Percentiles rank a stretch among this genome's conserved stretches.
These are phyloP conservation scores for Sthenelais limicola DNA, from an alignment of 2,888 invertebrate genomes.

Conservation along the genomic window DNA sequence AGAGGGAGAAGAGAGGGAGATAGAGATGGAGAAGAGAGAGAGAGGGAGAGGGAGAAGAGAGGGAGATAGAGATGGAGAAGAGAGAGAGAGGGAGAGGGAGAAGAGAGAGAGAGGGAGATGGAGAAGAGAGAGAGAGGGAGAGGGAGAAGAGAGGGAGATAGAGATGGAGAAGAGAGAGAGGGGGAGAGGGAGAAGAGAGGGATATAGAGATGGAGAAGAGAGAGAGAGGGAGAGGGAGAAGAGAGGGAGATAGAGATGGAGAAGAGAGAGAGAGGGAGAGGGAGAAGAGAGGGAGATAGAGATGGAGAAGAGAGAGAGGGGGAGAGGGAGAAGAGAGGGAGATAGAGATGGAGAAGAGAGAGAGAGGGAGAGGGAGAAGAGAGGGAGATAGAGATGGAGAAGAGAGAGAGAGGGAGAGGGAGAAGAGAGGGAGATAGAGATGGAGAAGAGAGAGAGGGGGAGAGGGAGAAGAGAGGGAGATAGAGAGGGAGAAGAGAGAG, in stretches of 20 bases:
- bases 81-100: constrained; percentile 3
- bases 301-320: no score
- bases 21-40: background rate
- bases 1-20: background rate
- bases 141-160: background rate
- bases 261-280: background rate
- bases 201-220: constrained; percentile 3
- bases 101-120: background rate
- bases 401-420: no score
- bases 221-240: constrained; percentile 4
- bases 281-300: no score
- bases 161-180: background rate
- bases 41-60: background rate
- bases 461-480: background rate
- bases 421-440: background rate
- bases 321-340: no score
- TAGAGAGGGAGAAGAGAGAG: constrained; percentile 2
- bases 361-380: no score
- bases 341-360: no score
- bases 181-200: background rate
- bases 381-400: no score
- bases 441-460: background rate
- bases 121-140: background rate
- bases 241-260: background rate
- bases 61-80: background rate